Base-by-base conservation (phyloP, 2,888 invertebrate genomes). In the Cryptocephalus moraei region DNA sequence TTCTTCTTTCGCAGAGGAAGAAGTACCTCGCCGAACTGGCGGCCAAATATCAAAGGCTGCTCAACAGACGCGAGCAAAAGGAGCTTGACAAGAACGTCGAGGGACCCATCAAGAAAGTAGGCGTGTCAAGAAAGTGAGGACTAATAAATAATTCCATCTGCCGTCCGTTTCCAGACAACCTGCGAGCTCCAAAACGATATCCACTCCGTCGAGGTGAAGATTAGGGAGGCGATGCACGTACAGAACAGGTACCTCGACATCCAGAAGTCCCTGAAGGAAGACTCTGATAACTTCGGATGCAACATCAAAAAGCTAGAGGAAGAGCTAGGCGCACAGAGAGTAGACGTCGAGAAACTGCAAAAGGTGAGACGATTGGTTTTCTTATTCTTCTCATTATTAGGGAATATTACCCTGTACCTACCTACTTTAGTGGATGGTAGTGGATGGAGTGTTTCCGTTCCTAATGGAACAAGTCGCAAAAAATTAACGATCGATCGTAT, bases 161-260 rank as follows among this genome's bases (percentile, higher is more conserved):
- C 22, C 22, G 22, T 22, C 22, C 6, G n/a, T 22, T 66, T 68
- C 33, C 63, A 82, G 82, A 72, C 78, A 22, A 77, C 79, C 1
- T 78, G 82, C 6, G 81, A 81, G 56, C 68, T 90, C 54, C 89
- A 89, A 68, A 90, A 90, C 63, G 84, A 84, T 64, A 83, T 90
- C 49, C 87, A 90, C 62, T 82, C 84, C 50, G 80, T 87, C 0
- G 78, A 86, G 46, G 83, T 90, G 33, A 87, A 89, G 71, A 83
- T 85, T 75, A 82, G 86, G 62, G 89, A 90, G 68, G 87, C 88
- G 0, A 82, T 84, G 57, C 79, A 88, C 54, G 81, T 89, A 8
- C 81, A 81, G 55, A 84, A 83, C 63, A 87, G 87, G 64, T 90
- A 89, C 62, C 71, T 76, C 34, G 79, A 81, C 1, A 87, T 89